These are phyloP conservation scores for Meloidogyne chitwoodi DNA, from an alignment of 1,140 invertebrate species.

Conservation along the genomic window DNA sequence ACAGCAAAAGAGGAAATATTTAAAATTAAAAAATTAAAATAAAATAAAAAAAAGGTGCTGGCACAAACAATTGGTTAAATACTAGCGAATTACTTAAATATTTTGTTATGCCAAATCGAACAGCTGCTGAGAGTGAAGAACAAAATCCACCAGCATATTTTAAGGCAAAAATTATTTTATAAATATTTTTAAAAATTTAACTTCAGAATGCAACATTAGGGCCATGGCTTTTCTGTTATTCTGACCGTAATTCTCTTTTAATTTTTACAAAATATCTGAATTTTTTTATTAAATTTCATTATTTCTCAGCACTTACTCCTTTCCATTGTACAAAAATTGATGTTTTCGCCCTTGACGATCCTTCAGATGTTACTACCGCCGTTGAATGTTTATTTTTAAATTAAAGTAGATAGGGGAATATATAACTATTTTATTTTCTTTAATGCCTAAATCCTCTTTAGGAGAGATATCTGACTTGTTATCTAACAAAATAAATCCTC, in stretches of 20 bases:
- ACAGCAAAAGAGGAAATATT: not conserved
- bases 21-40: not conserved
- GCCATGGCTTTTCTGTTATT: slow-evolving; percentile 58
- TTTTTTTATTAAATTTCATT: not conserved
- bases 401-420: no score
- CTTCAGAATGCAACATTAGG: slow-evolving; percentile 56
- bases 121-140: slow-evolving; percentile 32
- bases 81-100: slow-evolving; percentile 54
- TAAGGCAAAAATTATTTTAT: not conserved
- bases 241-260: slow-evolving; percentile 50
- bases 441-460: no score
- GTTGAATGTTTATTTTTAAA: slow-evolving; percentile 45
- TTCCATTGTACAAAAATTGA: slow-evolving; percentile 51
- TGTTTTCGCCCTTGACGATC: slow-evolving; percentile 32
- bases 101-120: slow-evolving; percentile 52
- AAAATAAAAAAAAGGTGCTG: slow-evolving; percentile 37
- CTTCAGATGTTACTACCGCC: slow-evolving; percentile 55
- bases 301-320: slow-evolving; percentile 46
- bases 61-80: slow-evolving; percentile 57
- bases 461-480: no score
- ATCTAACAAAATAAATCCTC: no score
- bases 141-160: slow-evolving; percentile 16
- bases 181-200: slow-evolving; percentile 16
- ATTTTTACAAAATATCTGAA: not conserved
- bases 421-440: no score